phyloP scores from a whole-genome alignment of 2,113 vertebrate genomes.

The Struthio camelus region DNA sequence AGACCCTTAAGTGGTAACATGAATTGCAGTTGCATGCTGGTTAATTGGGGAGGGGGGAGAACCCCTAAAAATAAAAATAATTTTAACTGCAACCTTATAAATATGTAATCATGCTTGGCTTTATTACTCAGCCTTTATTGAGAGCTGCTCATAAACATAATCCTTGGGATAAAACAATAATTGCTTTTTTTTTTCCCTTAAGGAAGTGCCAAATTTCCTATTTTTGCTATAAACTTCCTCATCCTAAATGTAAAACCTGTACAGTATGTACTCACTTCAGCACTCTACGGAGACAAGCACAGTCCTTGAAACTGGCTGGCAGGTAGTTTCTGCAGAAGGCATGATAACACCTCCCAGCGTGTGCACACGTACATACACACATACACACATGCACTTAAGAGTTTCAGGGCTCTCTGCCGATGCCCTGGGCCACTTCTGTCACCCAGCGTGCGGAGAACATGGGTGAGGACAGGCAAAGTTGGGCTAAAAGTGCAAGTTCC shows the following conservation, averaged over 20 bases:
- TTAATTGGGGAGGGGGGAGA: background rate
- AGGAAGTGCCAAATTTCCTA: conserved; percentile 56
- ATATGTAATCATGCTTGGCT: background rate
- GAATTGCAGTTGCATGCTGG: background rate
- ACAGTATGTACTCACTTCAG: background rate
- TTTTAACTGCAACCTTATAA: background rate
- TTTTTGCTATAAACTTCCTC: conserved; percentile 52
- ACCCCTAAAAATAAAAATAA: background rate
- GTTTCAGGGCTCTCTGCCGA: background rate
- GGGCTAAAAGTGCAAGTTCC: rapidly evolving
- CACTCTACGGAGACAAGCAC: rapidly evolving
- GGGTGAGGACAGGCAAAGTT: rapidly evolving
- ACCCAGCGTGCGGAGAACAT: rapidly evolving
- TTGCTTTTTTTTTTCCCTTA: background rate
- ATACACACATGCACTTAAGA: no score
- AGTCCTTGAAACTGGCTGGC: background rate
- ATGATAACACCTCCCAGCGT: background rate
- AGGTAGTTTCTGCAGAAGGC: background rate
- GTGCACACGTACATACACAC: no score
- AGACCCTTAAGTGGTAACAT: background rate
- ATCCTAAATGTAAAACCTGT: background rate
- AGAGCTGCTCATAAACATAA: background rate
- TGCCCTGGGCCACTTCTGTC: background rate
- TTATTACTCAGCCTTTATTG: background rate
- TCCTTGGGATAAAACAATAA: background rate